Evolutionary conservation across 2,797 vertebrate genomes (phyloP), one percentile per base, ranked within the genome.

Genomic region (Cossypha dichroa): DNA sequence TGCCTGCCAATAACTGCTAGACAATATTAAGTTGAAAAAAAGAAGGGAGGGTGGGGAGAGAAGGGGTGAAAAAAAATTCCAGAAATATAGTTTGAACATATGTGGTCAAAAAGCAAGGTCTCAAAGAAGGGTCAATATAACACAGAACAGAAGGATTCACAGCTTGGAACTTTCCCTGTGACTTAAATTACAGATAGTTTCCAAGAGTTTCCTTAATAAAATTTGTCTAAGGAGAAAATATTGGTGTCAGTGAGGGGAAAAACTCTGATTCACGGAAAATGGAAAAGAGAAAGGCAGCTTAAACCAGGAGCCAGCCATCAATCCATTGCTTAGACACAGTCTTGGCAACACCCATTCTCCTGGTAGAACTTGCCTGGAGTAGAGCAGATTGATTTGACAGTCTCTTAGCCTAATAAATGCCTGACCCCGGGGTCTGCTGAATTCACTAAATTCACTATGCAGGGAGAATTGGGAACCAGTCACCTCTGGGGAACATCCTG

Each of bases 381-480:
- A 89, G 83, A 85, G 92, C 85, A 92, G 94, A 97, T 97, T 97
- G 97, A 97, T 97, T 93, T 95, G 95, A 94, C 96, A 97, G 94
- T 96, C 97, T 97, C 94, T 97, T 96, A 96, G 94, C 95, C 97
- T 97, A 97, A 97, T 97, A 97, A 97, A 97, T 93, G 94, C 83
- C 67, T 96, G 97, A 97, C 97, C 97, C 92, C 87, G 10, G 94
- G 96, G 97, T 97, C 94, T 94, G 93, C 95, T 96, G 97, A 97
- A 96, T 97, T 93, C 96, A 97, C 95, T 97, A 94, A 93, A 97
- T 96, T 94, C 92, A 93, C 94, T 95, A 88, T 96, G 96, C 95
- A 96, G 82, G 81, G 92, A 94, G 94, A 95, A 97, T 43, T 94
- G 92, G 93, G 97, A 97, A 94, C 88, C 96, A 97, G 84, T 96